Evolutionary conservation across 2,888 invertebrate genomes (phyloP).

Genomic region (Oscheius myriophilus): DNA sequence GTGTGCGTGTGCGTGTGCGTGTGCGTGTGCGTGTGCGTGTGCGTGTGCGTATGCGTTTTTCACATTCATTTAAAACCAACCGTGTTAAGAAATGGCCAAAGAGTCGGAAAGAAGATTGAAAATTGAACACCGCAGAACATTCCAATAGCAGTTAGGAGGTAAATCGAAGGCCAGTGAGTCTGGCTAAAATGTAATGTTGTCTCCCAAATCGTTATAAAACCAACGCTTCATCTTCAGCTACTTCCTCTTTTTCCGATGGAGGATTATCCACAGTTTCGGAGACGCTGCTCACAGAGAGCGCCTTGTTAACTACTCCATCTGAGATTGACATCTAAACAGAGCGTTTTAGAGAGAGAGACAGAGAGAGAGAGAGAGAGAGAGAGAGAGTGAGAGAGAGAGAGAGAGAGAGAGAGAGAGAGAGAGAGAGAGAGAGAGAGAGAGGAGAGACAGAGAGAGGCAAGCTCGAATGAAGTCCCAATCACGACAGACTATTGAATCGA

Average conservation of each 20-base stretch:
- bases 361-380: neutral
- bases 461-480: too few relatives aligned
- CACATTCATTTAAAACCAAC: constrained; percentile 18
- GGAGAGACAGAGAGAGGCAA: too few relatives aligned
- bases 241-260: too few relatives aligned
- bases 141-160: constrained; percentile 47
- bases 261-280: too few relatives aligned
- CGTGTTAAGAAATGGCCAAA: constrained; percentile 53
- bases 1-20: too few relatives aligned
- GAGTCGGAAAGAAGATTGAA: constrained; percentile 53
- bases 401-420: neutral
- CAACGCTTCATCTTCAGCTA: neutral
- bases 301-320: constrained; percentile 15
- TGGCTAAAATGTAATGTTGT: neutral
- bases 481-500: too few relatives aligned
- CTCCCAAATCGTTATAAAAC: neutral
- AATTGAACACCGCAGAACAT: constrained; percentile 55
- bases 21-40: too few relatives aligned
- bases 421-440: neutral
- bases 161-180: constrained; percentile 53
- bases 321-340: constrained; percentile 22
- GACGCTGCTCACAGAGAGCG: neutral
- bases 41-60: too few relatives aligned
- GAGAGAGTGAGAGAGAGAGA: neutral
- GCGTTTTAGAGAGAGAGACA: too few relatives aligned